Conservation (phyloP, 2,113 vertebrate genomes). For the Ageneiosus marmoratus region DNA sequence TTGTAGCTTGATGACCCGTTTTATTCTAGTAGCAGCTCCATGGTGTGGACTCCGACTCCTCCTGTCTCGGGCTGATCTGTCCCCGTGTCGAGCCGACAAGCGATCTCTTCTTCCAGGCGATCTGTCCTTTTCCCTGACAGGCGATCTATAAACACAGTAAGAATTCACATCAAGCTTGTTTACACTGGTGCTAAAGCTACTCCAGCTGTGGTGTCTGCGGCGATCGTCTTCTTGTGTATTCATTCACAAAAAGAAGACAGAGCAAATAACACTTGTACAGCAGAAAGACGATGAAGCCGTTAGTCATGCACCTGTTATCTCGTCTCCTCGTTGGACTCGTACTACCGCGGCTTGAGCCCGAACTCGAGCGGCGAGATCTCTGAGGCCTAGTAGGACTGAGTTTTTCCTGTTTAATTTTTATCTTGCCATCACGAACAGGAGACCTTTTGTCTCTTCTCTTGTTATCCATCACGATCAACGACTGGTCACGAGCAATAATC, state of each 20-base stretch:
- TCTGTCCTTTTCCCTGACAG: conserved; percentile 75
- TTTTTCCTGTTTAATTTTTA: conserved; percentile 73
- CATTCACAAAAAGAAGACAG: not conserved
- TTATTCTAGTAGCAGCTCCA: conserved; percentile 72
- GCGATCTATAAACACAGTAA: conserved; percentile 73
- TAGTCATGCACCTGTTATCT: conserved; percentile 59
- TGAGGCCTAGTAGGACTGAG: conserved; percentile 71
- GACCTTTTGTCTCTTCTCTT: conserved; percentile 69
- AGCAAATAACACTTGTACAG: not conserved
- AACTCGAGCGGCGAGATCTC: conserved; percentile 69
- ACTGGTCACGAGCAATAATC: not conserved
- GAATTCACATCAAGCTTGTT: not conserved
- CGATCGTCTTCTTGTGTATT: not conserved
- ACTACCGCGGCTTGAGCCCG: conserved; percentile 65
- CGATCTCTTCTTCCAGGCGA: conserved; percentile 76
- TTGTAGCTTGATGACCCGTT: conserved; percentile 74
- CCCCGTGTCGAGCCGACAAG: conserved; percentile 72
- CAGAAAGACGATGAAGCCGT: not conserved
- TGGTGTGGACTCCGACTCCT: conserved; percentile 82
- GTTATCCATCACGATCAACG: conserved; percentile 65
- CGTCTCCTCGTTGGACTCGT: conserved; percentile 65
- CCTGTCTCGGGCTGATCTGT: conserved; percentile 80
- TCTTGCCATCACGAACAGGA: conserved; percentile 65
- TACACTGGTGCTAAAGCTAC: not conserved
- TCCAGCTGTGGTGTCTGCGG: not conserved